These are phyloP conservation scores for Eptesicus fuscus DNA, from an alignment of 2,113 vertebrate genomes.

Conservation along the genomic window DNA sequence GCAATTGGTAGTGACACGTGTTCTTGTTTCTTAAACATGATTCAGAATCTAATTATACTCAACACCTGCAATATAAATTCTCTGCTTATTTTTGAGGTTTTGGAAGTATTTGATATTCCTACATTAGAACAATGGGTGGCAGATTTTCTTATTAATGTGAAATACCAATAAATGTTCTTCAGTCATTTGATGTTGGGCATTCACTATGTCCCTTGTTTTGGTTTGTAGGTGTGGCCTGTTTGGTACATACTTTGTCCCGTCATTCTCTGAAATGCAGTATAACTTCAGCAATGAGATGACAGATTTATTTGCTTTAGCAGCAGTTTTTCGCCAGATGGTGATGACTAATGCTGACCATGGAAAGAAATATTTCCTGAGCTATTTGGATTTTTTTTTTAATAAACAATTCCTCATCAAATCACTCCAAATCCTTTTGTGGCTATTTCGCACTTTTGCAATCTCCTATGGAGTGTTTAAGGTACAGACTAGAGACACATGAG, in stretches of 20 bases:
- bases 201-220: neutral
- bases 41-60: neutral
- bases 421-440: neutral
- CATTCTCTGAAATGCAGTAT: neutral
- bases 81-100: neutral
- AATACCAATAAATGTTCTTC: neutral
- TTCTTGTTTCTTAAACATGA: neutral
- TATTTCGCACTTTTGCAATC: conserved; percentile 9
- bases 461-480: neutral
- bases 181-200: neutral
- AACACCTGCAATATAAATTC: neutral
- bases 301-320: neutral
- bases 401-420: conserved; percentile 11
- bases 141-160: neutral
- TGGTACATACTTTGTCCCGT: neutral
- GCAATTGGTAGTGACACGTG: neutral
- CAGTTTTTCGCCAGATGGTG: conserved; percentile 11
- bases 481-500: neutral
- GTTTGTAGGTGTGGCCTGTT: neutral
- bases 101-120: neutral
- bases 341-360: neutral
- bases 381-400: conserved; percentile 30
- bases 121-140: neutral
- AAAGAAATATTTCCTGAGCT: conserved; percentile 36
- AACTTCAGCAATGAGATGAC: neutral